Evolutionary conservation across 2,888 invertebrate species (phyloP).

Genomic region (Mythimna albipuncta): DNA sequence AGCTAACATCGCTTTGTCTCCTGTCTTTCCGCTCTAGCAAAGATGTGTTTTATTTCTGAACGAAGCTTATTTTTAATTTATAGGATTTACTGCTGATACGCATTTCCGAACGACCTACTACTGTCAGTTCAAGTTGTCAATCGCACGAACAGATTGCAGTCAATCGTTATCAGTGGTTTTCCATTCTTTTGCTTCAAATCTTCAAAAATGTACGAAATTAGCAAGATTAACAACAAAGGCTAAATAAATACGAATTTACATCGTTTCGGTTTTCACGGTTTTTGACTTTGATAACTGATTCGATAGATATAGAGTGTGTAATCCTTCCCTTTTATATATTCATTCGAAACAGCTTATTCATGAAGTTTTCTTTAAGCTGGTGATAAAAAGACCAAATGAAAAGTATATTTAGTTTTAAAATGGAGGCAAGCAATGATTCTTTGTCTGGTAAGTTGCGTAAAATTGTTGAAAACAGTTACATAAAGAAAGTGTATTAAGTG

Average conservation of each 20-base stretch:
- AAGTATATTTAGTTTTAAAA: conserved; percentile 67
- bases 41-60: conserved; percentile 9
- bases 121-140: conserved; percentile 54
- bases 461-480: conserved; percentile 33
- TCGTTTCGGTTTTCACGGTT: background rate
- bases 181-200: conserved; percentile 39
- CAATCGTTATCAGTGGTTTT: conserved; percentile 61
- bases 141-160: conserved; percentile 41
- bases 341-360: conserved; percentile 35
- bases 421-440: conserved; percentile 86
- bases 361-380: conserved; percentile 45
- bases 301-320: conserved; percentile 13
- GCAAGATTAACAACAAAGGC: conserved; percentile 28
- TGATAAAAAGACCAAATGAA: conserved; percentile 52
- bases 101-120: conserved; percentile 41
- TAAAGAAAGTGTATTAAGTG: conserved; percentile 42
- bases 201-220: conserved; percentile 53
- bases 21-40: too few relatives aligned
- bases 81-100: background rate
- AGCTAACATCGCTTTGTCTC: background rate
- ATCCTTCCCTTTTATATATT: conserved; percentile 43
- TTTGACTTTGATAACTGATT: background rate
- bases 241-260: conserved; percentile 17
- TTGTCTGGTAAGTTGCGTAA: conserved; percentile 78
- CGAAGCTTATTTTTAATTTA: conserved; percentile 8